Evolutionary conservation across 1,140 invertebrate genomes (phyloP).

Genomic region (Achroia grisella): DNA sequence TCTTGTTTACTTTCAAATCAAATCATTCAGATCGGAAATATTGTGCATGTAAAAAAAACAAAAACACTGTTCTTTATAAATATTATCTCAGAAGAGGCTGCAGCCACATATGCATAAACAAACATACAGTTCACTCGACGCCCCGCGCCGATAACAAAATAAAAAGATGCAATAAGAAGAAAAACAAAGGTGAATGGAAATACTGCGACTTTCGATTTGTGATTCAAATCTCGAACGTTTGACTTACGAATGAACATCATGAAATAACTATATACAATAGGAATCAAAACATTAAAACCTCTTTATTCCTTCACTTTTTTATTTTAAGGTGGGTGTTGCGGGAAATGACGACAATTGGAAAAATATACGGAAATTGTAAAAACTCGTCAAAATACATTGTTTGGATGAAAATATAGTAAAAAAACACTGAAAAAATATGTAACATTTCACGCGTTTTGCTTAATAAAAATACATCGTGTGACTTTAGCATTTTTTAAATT

Average conservation of each 20-base stretch:
- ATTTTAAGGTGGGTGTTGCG: too few species aligned
- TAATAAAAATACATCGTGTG: too few species aligned
- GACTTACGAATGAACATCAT: conserved; percentile 40
- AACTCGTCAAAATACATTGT: too few species aligned
- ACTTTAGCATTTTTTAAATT: too few species aligned
- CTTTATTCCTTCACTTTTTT: too few species aligned
- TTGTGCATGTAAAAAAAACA: not conserved
- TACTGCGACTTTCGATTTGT: conserved; percentile 60
- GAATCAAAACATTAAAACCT: too few species aligned
- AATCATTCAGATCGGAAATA: too few species aligned
- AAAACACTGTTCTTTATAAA: not conserved
- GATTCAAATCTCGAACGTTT: conserved; percentile 70
- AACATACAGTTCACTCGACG: conserved; percentile 32
- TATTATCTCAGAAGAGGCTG: conserved; percentile 1
- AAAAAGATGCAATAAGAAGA: conserved; percentile 68
- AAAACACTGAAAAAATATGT: too few species aligned
- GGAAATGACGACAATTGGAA: too few species aligned
- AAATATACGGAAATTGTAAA: conserved; percentile 5
- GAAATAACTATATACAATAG: not conserved
- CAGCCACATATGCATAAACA: conserved; percentile 50
- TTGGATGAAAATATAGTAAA: too few species aligned
- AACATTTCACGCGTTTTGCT: too few species aligned
- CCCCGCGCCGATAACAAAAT: conserved; percentile 56
- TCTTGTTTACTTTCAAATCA: too few species aligned
- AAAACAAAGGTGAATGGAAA: conserved; percentile 68